Percentiles rank a stretch among this genome's conserved stretches.
phyloP scores from a whole-genome alignment of 2,797 vertebrate genomes.

The Serranus cabrilla region DNA sequence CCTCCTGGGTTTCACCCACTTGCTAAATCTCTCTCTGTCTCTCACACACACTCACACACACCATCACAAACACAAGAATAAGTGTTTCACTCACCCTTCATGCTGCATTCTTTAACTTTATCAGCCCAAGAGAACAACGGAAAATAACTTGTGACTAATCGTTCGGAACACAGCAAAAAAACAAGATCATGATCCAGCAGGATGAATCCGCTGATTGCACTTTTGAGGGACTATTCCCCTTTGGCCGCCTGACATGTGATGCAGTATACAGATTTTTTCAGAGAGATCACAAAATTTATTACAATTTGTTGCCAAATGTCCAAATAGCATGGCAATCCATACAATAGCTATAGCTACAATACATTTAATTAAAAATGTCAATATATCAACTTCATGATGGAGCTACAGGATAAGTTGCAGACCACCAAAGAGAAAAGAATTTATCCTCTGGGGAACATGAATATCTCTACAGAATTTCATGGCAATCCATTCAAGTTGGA shows the following conservation, averaged over 20 bases:
- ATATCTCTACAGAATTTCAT: too few relatives aligned
- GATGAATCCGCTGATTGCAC: neutral
- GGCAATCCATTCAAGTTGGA: too few relatives aligned
- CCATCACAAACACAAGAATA: conserved; percentile 11
- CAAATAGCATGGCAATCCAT: too few relatives aligned
- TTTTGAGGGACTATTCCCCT: neutral
- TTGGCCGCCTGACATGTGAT: neutral
- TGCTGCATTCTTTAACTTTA: conserved; percentile 20
- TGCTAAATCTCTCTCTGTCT: conserved; percentile 41
- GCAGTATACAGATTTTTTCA: neutral
- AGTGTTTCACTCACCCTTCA: conserved; percentile 3
- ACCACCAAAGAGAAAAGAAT: too few relatives aligned
- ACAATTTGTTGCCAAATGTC: too few relatives aligned
- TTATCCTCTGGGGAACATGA: too few relatives aligned
- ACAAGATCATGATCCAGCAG: neutral
- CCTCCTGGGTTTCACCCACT: conserved; percentile 56
- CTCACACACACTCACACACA: conserved; percentile 15
- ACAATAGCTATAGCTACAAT: too few relatives aligned
- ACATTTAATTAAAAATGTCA: too few relatives aligned
- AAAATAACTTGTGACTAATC: conserved; percentile 9
- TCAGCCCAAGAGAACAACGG: conserved; percentile 14
- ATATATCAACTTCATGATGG: too few relatives aligned
- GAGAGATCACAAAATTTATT: too few relatives aligned
- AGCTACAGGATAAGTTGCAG: too few relatives aligned
- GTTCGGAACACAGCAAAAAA: neutral